Conservation (phyloP, 2,797 vertebrate species). For the Bradypodion pumilum region DNA sequence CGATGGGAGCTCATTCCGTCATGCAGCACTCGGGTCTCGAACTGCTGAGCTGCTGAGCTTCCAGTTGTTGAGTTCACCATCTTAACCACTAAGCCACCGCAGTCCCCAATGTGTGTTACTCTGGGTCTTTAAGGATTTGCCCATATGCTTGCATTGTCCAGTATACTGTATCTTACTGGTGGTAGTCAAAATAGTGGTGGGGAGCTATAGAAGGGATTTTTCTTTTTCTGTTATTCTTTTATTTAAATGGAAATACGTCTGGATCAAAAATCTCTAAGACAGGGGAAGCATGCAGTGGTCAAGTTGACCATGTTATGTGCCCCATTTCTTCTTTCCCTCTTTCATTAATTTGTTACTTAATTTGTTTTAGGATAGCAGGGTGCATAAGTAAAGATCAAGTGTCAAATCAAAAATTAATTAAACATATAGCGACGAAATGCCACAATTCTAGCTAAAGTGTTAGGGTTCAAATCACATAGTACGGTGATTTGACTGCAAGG, state of each 20-base stretch:
- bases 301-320: neutral
- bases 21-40: no score
- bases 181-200: neutral
- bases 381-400: neutral
- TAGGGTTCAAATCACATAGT: no score
- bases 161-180: neutral
- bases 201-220: neutral
- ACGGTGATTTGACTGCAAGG: no score
- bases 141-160: neutral
- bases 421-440: neutral
- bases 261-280: neutral
- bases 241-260: no score
- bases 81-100: no score
- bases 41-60: no score
- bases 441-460: no score
- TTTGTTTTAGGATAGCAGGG: slow-evolving; percentile 5
- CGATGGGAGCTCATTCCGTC: no score
- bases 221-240: neutral
- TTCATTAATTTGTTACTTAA: slow-evolving; percentile 3
- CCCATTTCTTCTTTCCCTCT: neutral
- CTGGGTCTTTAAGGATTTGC: neutral
- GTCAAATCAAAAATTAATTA: slow-evolving; percentile 9
- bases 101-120: no score
- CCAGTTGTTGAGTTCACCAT: no score
- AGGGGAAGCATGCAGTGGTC: neutral